Conservation (phyloP, 2,113 vertebrate species). For the Actenoides hombroni region DNA sequence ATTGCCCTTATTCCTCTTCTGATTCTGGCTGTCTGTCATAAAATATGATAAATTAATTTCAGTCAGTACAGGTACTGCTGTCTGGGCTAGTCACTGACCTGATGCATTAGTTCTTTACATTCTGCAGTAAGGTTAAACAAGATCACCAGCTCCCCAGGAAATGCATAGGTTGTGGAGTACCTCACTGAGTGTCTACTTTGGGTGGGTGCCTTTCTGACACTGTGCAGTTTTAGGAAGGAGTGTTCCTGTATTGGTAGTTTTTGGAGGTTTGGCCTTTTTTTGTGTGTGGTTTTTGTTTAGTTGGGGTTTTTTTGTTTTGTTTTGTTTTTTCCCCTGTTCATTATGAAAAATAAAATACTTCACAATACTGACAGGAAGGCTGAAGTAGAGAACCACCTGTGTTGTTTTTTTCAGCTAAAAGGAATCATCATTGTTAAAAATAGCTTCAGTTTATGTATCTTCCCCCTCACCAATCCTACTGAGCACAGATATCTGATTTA, state of each 20-base stretch:
- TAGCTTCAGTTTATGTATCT: background rate
- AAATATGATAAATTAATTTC: background rate
- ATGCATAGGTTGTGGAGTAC: background rate
- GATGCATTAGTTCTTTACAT: background rate
- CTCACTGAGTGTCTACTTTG: background rate
- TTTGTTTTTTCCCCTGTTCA: background rate
- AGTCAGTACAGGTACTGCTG: background rate
- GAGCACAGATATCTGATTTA: conserved; percentile 11
- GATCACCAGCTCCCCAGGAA: background rate
- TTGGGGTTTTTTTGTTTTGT: background rate
- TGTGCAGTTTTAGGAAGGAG: background rate
- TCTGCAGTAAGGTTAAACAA: background rate
- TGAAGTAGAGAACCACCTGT: background rate
- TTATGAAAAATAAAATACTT: background rate
- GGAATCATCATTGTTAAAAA: background rate
- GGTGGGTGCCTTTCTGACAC: background rate
- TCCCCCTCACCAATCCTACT: background rate
- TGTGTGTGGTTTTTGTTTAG: no score
- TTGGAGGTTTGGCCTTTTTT: no score
- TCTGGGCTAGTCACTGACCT: background rate
- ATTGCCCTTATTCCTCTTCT: background rate
- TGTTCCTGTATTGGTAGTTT: background rate
- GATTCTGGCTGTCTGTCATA: background rate
- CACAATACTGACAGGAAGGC: background rate
- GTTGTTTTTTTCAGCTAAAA: background rate